Base-by-base conservation (phyloP, 1,140 invertebrate genomes). In the Leptinotarsa texana region DNA sequence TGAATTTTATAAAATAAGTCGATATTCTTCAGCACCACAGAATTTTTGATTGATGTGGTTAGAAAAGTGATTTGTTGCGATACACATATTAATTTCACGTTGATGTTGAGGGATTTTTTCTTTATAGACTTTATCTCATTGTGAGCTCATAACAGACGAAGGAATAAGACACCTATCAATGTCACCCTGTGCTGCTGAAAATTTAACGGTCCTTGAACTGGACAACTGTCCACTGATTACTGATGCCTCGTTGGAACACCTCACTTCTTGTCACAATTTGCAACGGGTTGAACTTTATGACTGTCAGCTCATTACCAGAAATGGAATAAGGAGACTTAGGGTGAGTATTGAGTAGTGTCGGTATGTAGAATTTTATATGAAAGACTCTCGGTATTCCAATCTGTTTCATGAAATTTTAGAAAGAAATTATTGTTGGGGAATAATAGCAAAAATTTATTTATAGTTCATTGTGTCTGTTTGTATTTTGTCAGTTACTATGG, bases 151-250 rank as follows among this genome's bases (percentile, higher is more conserved):
- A 77, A 99, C 98, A 27, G 98, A 99, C 86, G 96, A 98, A 87
- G 97, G 98, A 24, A 98, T 99, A 80, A 90, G 95, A 74, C 96
- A 98, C 85, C 86, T 99, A 68, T 96, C 96, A 1, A 92, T 93
- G 75, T 96, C 95, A 69, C 92, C 96, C 2, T 98, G 95, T 87
- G 94, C 96, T 15, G 93, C 94, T 0, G 95, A 97, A 86, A 93
- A 96, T 84, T 87, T 98, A 61, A 94, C 94, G 63, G 95, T 99
- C 42, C 88, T 99, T 65, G 98, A 99, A 87, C 88, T 99, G 78
- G 98, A 99, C 87, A 99, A 99, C 87, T 99, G 98, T 88, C 98
- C 98, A 3, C 88, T 98, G 75, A 96, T 99, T 79, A 99, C 98
- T n/a, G 98, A 99, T 87, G 92, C 92, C n/a, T 96, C 97, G 72